These are phyloP conservation scores for Drosophila prosaltans DNA, from an alignment of 1,140 invertebrate species.

Conservation along the genomic window DNA sequence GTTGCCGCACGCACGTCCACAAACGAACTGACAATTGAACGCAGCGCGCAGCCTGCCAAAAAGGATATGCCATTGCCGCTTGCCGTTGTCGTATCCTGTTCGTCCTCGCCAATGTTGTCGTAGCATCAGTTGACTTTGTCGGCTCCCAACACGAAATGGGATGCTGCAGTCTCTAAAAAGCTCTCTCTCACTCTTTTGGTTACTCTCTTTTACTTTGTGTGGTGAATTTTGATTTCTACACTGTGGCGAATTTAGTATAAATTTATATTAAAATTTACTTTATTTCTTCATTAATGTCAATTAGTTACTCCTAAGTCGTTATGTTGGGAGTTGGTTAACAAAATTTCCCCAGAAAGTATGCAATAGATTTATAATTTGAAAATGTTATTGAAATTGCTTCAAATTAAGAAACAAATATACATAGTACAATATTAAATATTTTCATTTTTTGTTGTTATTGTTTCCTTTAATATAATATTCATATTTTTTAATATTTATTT, in stretches of 20 bases:
- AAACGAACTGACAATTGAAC: slow-evolving; percentile 68
- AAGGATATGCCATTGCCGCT: slow-evolving; percentile 60
- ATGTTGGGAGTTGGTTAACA: background rate
- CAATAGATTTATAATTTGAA: background rate
- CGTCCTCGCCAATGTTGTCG: slow-evolving; percentile 15
- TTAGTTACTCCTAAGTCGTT: too few relatives aligned
- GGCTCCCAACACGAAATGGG: background rate
- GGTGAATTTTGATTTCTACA: slow-evolving; percentile 1
- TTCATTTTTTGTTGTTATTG: too few relatives aligned
- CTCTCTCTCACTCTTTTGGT: background rate
- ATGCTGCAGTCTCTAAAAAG: slow-evolving; percentile 4
- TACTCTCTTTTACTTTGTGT: background rate
- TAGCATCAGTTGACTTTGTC: background rate
- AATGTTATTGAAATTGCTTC: too few relatives aligned
- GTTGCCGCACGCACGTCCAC: slow-evolving; percentile 74
- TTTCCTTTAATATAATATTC: too few relatives aligned
- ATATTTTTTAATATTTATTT: too few relatives aligned
- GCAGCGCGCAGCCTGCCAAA: slow-evolving; percentile 62
- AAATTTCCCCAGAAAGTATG: slow-evolving; percentile 9
- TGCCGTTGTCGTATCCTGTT: slow-evolving; percentile 8
- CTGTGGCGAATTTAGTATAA: background rate
- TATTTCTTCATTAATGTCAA: too few relatives aligned
- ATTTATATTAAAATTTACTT: too few relatives aligned
- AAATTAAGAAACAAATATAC: too few relatives aligned
- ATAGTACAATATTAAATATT: too few relatives aligned